These are phyloP conservation scores for Echiichthys vipera DNA, from an alignment of 2,797 vertebrate genomes.

Conservation along the genomic window DNA sequence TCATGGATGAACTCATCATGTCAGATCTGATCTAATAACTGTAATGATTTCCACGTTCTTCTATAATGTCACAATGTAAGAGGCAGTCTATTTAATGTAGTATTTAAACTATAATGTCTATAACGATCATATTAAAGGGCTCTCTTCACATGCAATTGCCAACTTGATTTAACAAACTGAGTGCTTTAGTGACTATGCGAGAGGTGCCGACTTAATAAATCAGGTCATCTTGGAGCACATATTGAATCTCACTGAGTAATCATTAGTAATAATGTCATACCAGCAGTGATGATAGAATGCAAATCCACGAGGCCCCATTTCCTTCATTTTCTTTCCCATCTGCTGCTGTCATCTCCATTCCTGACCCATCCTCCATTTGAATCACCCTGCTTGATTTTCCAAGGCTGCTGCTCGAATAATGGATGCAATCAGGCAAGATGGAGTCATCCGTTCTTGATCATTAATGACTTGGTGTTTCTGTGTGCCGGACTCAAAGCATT, in stretches of 20 bases:
- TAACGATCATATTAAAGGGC: neutral
- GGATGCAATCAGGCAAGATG: neutral
- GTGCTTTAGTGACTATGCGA: neutral
- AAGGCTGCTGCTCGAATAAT: neutral
- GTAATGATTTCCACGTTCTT: neutral
- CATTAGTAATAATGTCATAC: neutral
- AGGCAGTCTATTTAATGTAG: neutral
- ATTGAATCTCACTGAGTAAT: neutral
- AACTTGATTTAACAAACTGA: neutral
- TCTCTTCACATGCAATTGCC: neutral
- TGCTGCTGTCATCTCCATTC: neutral
- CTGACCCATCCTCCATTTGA: neutral
- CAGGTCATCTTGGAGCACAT: neutral
- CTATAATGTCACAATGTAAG: neutral
- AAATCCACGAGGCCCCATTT: conserved; percentile 6
- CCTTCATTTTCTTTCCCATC: neutral
- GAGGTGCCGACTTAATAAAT: neutral
- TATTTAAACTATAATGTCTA: neutral
- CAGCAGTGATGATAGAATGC: conserved; percentile 1
- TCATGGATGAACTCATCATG: neutral
- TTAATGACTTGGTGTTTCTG: neutral
- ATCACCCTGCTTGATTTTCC: neutral
- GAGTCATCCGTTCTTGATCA: neutral
- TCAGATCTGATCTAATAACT: neutral
- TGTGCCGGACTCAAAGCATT: no score